Percentiles rank a stretch among this genome's conserved stretches.
phyloP scores from a whole-genome alignment of 2,888 invertebrate genomes.

The Drosophila siamana region DNA sequence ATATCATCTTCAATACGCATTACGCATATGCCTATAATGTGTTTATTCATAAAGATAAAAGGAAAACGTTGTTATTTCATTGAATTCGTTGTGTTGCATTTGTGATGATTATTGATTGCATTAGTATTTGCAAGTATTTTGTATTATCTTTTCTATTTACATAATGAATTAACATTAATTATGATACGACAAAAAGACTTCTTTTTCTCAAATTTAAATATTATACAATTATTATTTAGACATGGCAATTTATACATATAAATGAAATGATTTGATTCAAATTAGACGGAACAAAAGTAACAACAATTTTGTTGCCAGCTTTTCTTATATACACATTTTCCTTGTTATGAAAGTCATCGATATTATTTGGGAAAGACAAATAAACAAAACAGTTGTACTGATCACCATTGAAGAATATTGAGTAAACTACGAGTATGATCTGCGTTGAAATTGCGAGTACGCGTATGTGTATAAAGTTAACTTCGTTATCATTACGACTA shows the following conservation, averaged over 20 bases:
- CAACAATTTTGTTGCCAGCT: too few species aligned
- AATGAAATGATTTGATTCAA: too few species aligned
- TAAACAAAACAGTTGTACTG: constrained; percentile 33
- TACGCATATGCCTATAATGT: neutral
- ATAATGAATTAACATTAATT: too few species aligned
- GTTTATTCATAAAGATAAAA: neutral
- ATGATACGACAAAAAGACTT: too few species aligned
- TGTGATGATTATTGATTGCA: too few species aligned
- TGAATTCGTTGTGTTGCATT: neutral
- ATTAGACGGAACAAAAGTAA: too few species aligned
- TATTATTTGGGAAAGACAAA: constrained; percentile 22
- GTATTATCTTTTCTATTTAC: neutral
- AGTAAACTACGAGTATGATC: constrained; percentile 27
- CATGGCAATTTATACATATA: too few species aligned
- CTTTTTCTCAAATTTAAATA: too few species aligned
- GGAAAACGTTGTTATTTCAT: too few species aligned
- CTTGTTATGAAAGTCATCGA: constrained; percentile 8
- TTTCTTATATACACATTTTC: neutral
- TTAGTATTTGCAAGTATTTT: too few species aligned
- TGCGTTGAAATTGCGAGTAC: constrained; percentile 11
- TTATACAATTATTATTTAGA: too few species aligned
- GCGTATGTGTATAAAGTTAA: constrained; percentile 22
- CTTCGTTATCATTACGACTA: constrained; percentile 36
- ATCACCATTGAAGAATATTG: constrained; percentile 18
- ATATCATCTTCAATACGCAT: constrained; percentile 2